A percentile compares a stretch with the other conserved stretches of the same genome.
Conservation (phyloP, 2,888 invertebrate genomes). For the Epirrhoe tristata region DNA sequence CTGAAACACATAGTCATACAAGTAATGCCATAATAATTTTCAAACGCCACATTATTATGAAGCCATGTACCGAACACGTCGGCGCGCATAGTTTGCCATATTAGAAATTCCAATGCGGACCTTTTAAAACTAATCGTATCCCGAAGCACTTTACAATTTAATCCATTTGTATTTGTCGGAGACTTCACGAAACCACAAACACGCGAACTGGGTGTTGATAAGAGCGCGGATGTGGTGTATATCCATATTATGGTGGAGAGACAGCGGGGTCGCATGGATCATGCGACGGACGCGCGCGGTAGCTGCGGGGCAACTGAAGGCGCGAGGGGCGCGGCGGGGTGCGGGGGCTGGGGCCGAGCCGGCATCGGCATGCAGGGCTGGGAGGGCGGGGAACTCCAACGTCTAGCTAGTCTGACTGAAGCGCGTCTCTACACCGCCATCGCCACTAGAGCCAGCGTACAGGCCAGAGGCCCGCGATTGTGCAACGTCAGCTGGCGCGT, state of each 20-base stretch:
- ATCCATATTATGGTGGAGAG: slow-evolving; percentile 80
- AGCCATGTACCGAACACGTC: slow-evolving; percentile 84
- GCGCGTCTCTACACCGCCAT: slow-evolving; percentile 62
- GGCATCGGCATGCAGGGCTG: slow-evolving; percentile 44
- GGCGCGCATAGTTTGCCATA: slow-evolving; percentile 76
- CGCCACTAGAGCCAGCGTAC: slow-evolving; percentile 53
- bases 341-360: slow-evolving; percentile 44
- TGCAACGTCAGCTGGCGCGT: slow-evolving; percentile 79
- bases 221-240: slow-evolving; percentile 81
- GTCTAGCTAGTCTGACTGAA: slow-evolving; percentile 60
- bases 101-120: slow-evolving; percentile 83
- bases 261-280: slow-evolving; percentile 75
- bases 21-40: slow-evolving; percentile 69
- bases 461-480: slow-evolving; percentile 59
- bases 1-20: slow-evolving; percentile 57
- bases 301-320: slow-evolving; percentile 81
- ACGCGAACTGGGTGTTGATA: slow-evolving; percentile 79
- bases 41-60: slow-evolving; percentile 76
- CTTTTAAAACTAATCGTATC: slow-evolving; percentile 71
- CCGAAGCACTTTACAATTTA: slow-evolving; percentile 81
- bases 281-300: slow-evolving; percentile 82
- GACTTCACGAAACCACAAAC: slow-evolving; percentile 83
- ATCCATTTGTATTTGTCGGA: slow-evolving; percentile 84
- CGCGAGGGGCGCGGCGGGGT: slow-evolving; percentile 49
- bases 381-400: slow-evolving; percentile 53